phyloP scores from a whole-genome alignment of 2,888 invertebrate species.

The Diarsia dahlii region DNA sequence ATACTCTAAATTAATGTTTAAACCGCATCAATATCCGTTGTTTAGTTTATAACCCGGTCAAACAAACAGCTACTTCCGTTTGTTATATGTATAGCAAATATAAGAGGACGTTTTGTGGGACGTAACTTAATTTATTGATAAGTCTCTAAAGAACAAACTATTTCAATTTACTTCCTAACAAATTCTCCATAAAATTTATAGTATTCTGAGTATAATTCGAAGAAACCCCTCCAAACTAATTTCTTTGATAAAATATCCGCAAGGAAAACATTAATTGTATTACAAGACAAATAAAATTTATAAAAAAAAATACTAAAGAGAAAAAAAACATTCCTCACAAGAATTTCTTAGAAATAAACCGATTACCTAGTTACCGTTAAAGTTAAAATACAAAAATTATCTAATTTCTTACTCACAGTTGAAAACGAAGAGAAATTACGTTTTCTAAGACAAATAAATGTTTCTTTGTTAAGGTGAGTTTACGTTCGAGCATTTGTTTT shows the following conservation, averaged over 20 bases:
- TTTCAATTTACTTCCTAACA: not conserved
- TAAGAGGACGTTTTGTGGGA: not conserved
- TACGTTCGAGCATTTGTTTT: not conserved
- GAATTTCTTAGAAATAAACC: conserved; percentile 28
- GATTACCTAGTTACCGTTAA: conserved; percentile 35
- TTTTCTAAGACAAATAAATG: conserved; percentile 45
- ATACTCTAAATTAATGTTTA: not conserved
- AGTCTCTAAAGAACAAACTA: not conserved
- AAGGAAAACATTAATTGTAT: conserved; percentile 18
- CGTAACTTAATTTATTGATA: not conserved
- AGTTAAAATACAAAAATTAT: conserved; percentile 46
- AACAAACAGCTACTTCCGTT: too few relatives aligned
- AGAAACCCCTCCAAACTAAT: not conserved
- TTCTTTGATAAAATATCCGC: not conserved
- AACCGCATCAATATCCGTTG: not conserved
- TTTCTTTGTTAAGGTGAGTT: conserved; percentile 23
- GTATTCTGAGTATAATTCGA: not conserved
- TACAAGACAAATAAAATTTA: conserved; percentile 23
- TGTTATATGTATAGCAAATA: too few relatives aligned
- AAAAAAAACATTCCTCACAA: conserved; percentile 13
- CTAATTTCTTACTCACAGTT: conserved; percentile 40
- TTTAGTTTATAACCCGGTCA: too few relatives aligned
- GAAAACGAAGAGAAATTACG: conserved; percentile 40
- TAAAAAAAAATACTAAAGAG: conserved; percentile 10
- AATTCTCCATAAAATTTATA: not conserved